Conservation (phyloP, 1,140 invertebrate species). For the Prorops nasuta region DNA sequence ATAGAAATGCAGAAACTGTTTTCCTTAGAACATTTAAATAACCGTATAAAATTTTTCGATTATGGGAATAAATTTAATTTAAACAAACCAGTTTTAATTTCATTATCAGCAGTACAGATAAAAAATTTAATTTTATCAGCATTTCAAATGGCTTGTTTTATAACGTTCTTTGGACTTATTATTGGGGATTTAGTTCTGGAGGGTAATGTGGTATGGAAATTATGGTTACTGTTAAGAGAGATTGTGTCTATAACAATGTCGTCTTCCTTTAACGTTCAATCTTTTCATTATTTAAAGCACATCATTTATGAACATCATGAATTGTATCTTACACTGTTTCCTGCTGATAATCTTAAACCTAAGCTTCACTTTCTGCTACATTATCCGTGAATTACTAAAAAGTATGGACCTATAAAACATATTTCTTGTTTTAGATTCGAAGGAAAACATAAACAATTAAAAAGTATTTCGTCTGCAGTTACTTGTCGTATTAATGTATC, state of each 20-base stretch:
- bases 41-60: slow-evolving; percentile 9
- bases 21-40: slow-evolving; percentile 8
- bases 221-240: slow-evolving; percentile 12
- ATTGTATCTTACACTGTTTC: slow-evolving; percentile 9
- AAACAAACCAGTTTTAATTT: slow-evolving; percentile 9
- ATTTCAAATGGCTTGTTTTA: slow-evolving; percentile 14
- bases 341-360: neutral
- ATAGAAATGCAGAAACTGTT: slow-evolving; percentile 1
- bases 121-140: slow-evolving; percentile 7
- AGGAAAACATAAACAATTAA: too few species aligned
- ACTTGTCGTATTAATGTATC: slow-evolving; percentile 1
- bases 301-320: slow-evolving; percentile 13
- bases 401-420: neutral
- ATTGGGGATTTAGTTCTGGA: slow-evolving; percentile 12
- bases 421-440: too few species aligned
- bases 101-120: neutral
- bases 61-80: neutral
- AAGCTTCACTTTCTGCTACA: too few species aligned
- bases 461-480: too few species aligned
- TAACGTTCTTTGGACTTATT: slow-evolving; percentile 7
- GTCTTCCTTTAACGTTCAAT: neutral
- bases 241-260: slow-evolving; percentile 9
- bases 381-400: neutral
- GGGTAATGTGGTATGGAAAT: slow-evolving; percentile 10
- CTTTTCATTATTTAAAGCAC: neutral